phyloP scores from a whole-genome alignment of 2,888 invertebrate species.

The Hemistola chrysoprasaria region DNA sequence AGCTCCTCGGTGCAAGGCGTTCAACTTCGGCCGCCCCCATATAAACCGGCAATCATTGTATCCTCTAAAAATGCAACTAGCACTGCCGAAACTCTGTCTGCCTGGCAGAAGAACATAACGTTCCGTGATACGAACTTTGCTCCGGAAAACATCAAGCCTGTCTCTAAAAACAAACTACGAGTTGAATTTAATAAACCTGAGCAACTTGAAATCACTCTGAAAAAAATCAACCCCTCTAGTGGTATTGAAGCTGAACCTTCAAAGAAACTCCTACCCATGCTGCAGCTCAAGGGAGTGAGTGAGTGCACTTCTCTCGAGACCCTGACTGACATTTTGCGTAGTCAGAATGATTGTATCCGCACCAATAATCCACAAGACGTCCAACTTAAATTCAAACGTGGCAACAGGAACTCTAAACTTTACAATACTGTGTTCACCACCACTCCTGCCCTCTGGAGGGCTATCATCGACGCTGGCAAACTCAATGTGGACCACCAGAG shows the following conservation, averaged over 20 bases:
- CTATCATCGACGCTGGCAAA: neutral
- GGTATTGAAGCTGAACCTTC: conserved; percentile 6
- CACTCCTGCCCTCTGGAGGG: conserved; percentile 4
- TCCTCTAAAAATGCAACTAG: no score
- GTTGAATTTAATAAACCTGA: conserved; percentile 7
- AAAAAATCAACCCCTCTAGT: neutral
- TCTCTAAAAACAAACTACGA: conserved; percentile 8
- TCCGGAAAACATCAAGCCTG: neutral
- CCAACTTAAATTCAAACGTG: neutral
- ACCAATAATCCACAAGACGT: neutral
- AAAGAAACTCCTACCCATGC: conserved; percentile 11
- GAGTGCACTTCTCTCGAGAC: neutral
- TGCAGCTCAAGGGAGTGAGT: conserved; percentile 15
- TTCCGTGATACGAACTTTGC: neutral
- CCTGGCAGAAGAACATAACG: neutral
- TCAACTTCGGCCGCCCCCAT: no score
- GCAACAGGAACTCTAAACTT: conserved; percentile 2
- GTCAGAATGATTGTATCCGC: neutral
- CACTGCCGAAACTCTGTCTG: neutral
- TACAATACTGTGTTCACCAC: conserved; percentile 14
- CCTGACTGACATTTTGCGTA: neutral
- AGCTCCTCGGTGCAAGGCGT: no score
- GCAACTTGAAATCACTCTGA: conserved; percentile 3
- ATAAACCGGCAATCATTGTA: no score
- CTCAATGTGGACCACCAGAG: conserved; percentile 19